Conservation (phyloP, 23 tunicate genomes). For the Aplidium turbinatum region DNA sequence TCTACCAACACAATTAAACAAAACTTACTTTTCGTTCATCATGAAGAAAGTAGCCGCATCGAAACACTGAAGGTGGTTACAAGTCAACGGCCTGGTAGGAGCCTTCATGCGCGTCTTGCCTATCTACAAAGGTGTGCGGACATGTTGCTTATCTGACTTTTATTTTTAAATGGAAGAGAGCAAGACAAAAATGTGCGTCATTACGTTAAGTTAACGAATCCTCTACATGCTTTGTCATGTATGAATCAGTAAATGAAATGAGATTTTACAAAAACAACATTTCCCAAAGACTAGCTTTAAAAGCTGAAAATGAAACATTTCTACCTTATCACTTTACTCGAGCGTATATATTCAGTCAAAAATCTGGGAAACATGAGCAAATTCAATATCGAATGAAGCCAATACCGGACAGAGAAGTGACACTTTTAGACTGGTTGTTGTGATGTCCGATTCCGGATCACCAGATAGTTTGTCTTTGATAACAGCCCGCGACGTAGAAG, state of each 20-base stretch:
- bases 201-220: no score
- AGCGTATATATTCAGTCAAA: no score
- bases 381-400: not conserved
- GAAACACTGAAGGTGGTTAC: conserved; percentile 87
- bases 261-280: not conserved
- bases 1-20: not conserved
- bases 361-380: no score
- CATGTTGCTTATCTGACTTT: no score
- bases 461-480: conserved; percentile 53
- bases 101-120: conserved; percentile 82
- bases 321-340: no score
- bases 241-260: not conserved
- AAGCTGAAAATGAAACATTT: conserved; percentile 7
- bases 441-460: conserved; percentile 75
- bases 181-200: no score
- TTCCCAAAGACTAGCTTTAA: not conserved
- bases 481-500: conserved; percentile 35
- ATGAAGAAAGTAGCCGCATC: conserved; percentile 70
- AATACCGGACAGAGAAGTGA: conserved; percentile 87
- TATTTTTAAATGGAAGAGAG: no score
- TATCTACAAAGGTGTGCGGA: no score
- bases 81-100: conserved; percentile 62
- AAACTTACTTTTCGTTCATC: conserved; percentile 87
- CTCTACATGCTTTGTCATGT: no score
- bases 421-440: conserved; percentile 76